Evolutionary conservation across 1,140 invertebrate genomes (phyloP).

Genomic region (Ostrea edulis): DNA sequence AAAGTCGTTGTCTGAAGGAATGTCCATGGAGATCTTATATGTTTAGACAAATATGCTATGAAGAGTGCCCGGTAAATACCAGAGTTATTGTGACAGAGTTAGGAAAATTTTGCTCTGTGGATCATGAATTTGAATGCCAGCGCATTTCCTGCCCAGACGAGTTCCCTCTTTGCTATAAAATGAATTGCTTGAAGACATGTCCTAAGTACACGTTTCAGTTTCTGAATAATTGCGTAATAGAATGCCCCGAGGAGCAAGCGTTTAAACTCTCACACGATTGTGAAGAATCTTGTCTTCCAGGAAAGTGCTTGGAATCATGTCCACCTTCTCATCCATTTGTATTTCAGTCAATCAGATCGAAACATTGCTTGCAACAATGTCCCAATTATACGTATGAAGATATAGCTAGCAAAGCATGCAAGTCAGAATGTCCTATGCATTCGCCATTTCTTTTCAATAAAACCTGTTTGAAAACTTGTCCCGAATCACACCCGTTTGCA

Average conservation of each 20-base stretch:
- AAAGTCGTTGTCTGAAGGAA: not conserved
- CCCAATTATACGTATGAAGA: not conserved
- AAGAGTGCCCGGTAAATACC: not conserved
- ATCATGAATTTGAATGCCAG: conserved; percentile 39
- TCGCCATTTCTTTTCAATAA: not conserved
- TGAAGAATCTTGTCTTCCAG: not conserved
- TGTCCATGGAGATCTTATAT: not conserved
- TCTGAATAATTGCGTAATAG: not conserved
- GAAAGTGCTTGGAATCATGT: not conserved
- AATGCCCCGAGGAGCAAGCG: not conserved
- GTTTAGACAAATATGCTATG: conserved; percentile 9
- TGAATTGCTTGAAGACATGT: conserved; percentile 30
- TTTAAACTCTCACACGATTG: not conserved
- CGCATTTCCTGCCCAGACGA: not conserved
- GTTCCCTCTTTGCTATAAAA: conserved; percentile 30
- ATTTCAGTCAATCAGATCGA: not conserved
- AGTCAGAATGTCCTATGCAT: not conserved
- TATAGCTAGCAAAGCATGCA: not conserved
- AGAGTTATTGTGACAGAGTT: not conserved
- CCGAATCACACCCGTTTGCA: not conserved
- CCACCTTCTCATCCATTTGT: not conserved
- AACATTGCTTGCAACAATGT: not conserved
- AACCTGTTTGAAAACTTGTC: not conserved
- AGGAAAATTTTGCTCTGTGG: not conserved
- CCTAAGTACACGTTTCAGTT: conserved; percentile 7